Evolutionary conservation across 1,140 invertebrate genomes (phyloP).

Genomic region (Berghia stephanieae): DNA sequence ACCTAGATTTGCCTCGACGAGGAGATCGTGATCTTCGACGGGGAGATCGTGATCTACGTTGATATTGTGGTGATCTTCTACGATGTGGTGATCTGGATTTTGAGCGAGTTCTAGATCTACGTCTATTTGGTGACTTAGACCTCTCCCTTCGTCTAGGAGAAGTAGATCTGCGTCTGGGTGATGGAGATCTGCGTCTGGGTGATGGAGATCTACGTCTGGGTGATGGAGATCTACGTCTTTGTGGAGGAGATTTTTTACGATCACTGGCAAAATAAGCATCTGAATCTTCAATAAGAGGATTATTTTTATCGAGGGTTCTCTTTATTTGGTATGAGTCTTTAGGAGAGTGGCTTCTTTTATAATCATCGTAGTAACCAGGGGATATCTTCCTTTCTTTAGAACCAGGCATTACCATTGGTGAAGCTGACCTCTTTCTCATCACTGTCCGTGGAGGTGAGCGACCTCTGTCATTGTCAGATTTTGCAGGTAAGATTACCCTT

Average conservation of each 20-base stretch:
- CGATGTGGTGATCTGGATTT: not conserved
- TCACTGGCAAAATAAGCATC: not conserved
- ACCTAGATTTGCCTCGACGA: not conserved
- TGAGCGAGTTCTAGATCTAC: not conserved
- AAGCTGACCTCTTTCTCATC: not conserved
- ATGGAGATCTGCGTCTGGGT: not conserved
- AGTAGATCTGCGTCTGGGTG: not conserved
- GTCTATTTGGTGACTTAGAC: not conserved
- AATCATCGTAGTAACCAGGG: no score
- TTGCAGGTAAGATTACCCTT: slow-evolving; percentile 1
- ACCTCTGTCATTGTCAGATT: slow-evolving; percentile 8
- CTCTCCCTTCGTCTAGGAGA: not conserved
- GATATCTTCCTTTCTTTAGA: not conserved
- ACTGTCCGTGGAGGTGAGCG: not conserved
- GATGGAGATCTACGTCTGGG: not conserved
- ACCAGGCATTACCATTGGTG: not conserved
- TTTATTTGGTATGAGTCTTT: not conserved
- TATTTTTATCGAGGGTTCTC: not conserved
- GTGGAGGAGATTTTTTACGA: no score
- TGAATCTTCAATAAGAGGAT: not conserved
- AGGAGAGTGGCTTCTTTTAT: no score
- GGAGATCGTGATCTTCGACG: not conserved
- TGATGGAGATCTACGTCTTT: not conserved
- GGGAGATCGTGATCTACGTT: not conserved
- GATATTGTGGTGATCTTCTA: not conserved